A percentile compares a stretch with the other conserved stretches of the same genome.
phyloP scores from a whole-genome alignment of 1,140 invertebrate genomes.

The Solenopsis fugax region DNA sequence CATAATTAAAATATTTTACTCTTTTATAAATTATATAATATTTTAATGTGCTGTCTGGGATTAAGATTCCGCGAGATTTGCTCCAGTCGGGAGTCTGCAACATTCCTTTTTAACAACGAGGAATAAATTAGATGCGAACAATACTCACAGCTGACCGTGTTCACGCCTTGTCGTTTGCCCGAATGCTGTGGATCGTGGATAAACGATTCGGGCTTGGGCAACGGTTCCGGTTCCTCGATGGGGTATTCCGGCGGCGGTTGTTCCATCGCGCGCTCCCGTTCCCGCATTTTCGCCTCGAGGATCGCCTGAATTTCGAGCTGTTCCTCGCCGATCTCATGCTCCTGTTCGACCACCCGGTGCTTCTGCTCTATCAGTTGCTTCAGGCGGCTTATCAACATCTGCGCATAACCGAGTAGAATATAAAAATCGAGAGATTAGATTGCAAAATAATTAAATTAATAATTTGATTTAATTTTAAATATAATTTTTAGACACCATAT shows the following conservation, averaged over 20 bases:
- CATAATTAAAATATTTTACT: no score
- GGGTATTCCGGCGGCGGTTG: conserved; percentile 41
- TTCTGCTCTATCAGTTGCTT: conserved; percentile 76
- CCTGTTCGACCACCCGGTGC: conserved; percentile 76
- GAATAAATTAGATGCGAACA: background rate
- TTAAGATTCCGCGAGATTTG: background rate
- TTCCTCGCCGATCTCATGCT: conserved; percentile 78
- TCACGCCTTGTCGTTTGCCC: conserved; percentile 78
- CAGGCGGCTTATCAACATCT: conserved; percentile 79
- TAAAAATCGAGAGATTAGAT: background rate
- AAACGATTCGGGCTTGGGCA: conserved; percentile 78
- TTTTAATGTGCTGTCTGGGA: no score
- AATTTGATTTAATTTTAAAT: background rate
- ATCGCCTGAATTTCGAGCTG: conserved; percentile 79
- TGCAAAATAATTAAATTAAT: background rate
- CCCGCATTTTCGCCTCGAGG: conserved; percentile 73
- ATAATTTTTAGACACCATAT: background rate
- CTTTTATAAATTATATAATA: no score
- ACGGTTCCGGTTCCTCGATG: conserved; percentile 70
- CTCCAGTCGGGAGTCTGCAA: background rate
- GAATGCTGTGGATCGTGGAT: conserved; percentile 75
- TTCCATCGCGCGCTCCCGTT: conserved; percentile 36
- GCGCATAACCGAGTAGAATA: background rate
- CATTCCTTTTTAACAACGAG: background rate
- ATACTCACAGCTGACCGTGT: conserved; percentile 82